Conservation (phyloP, 2,797 vertebrate species). For the Artibeus lituratus region DNA sequence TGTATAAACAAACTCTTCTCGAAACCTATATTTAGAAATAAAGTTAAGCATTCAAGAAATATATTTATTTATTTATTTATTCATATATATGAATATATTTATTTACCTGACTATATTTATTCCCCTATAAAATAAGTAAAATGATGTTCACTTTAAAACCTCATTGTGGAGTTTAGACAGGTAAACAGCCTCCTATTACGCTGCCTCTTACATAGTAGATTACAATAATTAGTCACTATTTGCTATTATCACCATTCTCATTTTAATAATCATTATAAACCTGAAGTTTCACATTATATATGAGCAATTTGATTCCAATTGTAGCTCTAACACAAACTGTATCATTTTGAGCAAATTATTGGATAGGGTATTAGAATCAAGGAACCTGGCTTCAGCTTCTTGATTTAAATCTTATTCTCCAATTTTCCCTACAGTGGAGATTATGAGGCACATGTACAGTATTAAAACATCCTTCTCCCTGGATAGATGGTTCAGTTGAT, state of each 20-base stretch:
- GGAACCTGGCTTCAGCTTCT: neutral
- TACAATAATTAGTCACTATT: neutral
- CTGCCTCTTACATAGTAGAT: neutral
- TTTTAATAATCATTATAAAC: neutral
- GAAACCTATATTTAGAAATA: slow-evolving; percentile 18
- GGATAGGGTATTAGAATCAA: neutral
- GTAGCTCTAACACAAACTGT: neutral
- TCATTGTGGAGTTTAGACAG: neutral
- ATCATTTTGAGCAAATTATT: neutral
- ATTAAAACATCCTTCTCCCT: neutral
- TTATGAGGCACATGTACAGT: neutral
- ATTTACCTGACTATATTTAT: neutral
- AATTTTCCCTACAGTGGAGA: neutral
- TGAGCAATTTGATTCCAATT: neutral
- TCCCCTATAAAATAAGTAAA: neutral
- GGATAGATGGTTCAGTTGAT: neutral
- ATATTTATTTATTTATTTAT: neutral
- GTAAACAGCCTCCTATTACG: neutral
- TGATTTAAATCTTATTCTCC: neutral
- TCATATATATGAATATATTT: neutral
- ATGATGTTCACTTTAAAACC: neutral
- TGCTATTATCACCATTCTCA: neutral
- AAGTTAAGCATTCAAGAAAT: neutral
- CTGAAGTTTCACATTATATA: neutral
- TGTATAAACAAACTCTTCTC: neutral